These are phyloP conservation scores for Adelphocoris suturalis DNA, from an alignment of 2,888 invertebrate species.

Conservation along the genomic window DNA sequence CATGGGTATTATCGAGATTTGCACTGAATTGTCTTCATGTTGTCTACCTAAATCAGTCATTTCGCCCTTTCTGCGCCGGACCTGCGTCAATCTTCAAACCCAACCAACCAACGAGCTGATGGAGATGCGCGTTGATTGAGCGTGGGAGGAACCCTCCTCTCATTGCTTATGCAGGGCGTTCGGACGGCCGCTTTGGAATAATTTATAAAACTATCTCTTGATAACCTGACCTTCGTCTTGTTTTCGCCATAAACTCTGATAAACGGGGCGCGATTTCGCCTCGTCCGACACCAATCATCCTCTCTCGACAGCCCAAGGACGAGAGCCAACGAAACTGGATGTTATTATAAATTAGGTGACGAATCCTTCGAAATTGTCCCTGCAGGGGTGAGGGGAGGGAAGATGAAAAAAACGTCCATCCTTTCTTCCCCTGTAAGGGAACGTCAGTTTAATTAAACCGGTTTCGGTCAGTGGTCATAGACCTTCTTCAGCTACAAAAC, in stretches of 20 bases:
- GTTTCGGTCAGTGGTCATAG: too few species aligned
- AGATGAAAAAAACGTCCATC: too few species aligned
- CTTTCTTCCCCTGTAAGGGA: too few species aligned
- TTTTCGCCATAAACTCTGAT: slow-evolving; percentile 23
- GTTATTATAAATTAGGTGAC: not conserved
- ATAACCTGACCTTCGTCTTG: slow-evolving; percentile 11
- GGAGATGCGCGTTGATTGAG: not conserved
- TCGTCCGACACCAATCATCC: slow-evolving; percentile 31
- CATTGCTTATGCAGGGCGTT: slow-evolving; percentile 19
- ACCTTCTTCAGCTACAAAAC: too few species aligned
- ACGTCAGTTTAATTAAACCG: too few species aligned
- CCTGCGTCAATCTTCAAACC: not conserved
- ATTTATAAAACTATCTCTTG: slow-evolving; percentile 34
- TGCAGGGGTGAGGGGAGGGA: too few species aligned
- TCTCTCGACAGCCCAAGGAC: not conserved
- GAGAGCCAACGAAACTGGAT: slow-evolving; percentile 15
- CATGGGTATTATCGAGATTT: too few species aligned
- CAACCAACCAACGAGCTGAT: not conserved
- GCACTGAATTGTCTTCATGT: too few species aligned
- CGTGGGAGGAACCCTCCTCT: slow-evolving; percentile 25
- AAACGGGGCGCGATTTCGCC: slow-evolving; percentile 2
- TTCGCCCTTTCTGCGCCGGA: not conserved
- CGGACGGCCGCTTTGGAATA: not conserved
- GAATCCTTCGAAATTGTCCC: too few species aligned
- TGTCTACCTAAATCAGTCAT: too few species aligned